Percentiles rank a stretch among this genome's conserved stretches.
Evolutionary conservation across 2,797 vertebrate genomes (phyloP).

Genomic region (Myotis planiceps): DNA sequence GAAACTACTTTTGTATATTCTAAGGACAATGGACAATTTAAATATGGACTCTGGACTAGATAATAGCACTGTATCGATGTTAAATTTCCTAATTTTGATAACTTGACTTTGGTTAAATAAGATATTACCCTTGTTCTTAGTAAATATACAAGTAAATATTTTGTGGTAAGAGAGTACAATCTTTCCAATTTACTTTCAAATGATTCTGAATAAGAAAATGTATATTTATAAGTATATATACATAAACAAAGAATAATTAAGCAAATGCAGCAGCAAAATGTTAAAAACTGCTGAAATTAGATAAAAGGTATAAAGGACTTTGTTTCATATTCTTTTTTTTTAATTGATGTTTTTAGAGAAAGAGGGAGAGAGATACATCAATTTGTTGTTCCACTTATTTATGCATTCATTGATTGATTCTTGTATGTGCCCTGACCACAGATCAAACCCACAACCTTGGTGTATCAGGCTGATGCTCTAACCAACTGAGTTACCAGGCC

Average conservation of each 20-base stretch:
- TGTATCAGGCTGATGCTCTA: too few species aligned
- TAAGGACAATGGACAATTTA: neutral
- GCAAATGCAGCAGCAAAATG: neutral
- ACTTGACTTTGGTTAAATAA: neutral
- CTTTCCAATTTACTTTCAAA: constrained; percentile 17
- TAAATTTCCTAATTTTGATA: constrained; percentile 22
- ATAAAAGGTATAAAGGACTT: neutral
- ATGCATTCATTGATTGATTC: too few species aligned
- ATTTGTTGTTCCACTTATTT: too few species aligned
- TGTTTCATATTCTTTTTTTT: neutral
- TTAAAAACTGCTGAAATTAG: constrained; percentile 4
- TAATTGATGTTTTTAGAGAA: too few species aligned
- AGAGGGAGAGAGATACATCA: too few species aligned
- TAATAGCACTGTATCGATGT: neutral
- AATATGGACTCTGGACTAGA: neutral
- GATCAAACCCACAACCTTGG: too few species aligned
- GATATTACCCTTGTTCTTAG: neutral
- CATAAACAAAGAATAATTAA: neutral
- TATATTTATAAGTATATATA: neutral
- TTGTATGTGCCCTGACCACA: too few species aligned
- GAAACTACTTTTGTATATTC: neutral
- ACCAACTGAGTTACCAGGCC: too few species aligned
- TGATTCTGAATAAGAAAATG: neutral
- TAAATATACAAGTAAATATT: constrained; percentile 12
- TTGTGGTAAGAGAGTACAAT: neutral